Percentiles rank a stretch among this genome's conserved stretches.
Evolutionary conservation across 2,113 vertebrate genomes (phyloP).

Genomic region (Sinocyclocheilus maitianheensis): DNA sequence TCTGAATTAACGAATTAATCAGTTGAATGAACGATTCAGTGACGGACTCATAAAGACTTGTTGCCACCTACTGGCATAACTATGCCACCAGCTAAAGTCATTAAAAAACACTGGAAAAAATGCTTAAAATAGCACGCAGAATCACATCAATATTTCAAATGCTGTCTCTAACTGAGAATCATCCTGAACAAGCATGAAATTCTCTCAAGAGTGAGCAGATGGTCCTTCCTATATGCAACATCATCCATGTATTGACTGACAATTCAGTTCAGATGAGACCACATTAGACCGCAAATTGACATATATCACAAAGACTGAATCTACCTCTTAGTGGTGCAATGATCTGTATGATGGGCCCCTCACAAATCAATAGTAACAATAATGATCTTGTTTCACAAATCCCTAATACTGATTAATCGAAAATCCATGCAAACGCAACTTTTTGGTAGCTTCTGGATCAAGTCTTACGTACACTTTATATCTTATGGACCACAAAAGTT

Average conservation of each 20-base stretch:
- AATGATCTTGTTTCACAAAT: constrained; percentile 8
- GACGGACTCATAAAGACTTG: background rate
- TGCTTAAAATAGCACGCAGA: background rate
- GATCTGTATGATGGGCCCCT: constrained; percentile 22
- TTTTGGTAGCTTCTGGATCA: background rate
- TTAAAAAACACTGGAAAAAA: background rate
- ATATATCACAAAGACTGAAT: constrained; percentile 21
- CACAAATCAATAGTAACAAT: constrained; percentile 34
- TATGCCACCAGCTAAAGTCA: background rate
- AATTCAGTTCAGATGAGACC: constrained; percentile 44
- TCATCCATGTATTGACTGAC: constrained; percentile 43
- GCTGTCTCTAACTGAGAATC: background rate
- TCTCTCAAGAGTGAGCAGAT: constrained; percentile 36
- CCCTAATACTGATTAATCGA: background rate
- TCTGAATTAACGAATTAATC: background rate
- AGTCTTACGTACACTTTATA: background rate
- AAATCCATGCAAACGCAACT: background rate
- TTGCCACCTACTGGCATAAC: background rate
- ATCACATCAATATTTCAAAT: constrained; percentile 26
- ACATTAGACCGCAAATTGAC: constrained; percentile 28
- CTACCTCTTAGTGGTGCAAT: constrained; percentile 22
- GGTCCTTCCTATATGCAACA: constrained; percentile 45
- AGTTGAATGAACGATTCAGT: background rate
- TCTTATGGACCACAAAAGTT: background rate
- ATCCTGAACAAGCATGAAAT: constrained; percentile 22